Evolutionary conservation across 2,888 invertebrate species (phyloP), one percentile per base, ranked within the genome.

Genomic region (Eupelmus urozonus): DNA sequence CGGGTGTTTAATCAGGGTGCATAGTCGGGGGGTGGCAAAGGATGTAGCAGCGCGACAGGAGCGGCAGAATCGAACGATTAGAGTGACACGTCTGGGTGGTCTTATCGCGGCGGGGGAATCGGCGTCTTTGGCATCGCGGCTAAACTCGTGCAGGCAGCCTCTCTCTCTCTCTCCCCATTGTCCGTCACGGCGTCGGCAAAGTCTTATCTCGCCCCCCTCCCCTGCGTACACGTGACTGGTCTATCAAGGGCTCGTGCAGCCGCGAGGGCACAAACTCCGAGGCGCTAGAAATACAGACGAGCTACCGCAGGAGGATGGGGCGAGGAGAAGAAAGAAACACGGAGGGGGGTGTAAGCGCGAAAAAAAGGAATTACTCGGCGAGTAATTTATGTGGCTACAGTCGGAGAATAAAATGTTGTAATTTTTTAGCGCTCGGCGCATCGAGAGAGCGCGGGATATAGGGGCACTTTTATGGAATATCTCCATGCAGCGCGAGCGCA

Each of bases 201-300:
- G 66, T 65, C 78, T 78, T 78, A 78, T 78, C 78, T 78, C 16
- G 40, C 18, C 34, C n/a, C n/a, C n/a, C n/a, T n/a, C n/a, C n/a
- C n/a, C n/a, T n/a, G 23, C 40, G 78, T 57, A 70, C 74, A 74
- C 74, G 78, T 78, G 78, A 78, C 78, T 70, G 66, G 78, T 78
- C 78, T 78, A 69, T 65, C 60, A 69, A 42, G 45, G 66, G 63
- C 20, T 23, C 34, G 18, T 49, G 40, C 13, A 13, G 57, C 25
- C 20, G 60, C 27, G 42, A 23, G 57, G 45, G 45, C 3, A 27
- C 7, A 42, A 49, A 34, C 34, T 3, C 34, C 53, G 34, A n/a
- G 25, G 16, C 60, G 49, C 9, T 53, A 51, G 51, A 60, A 62
- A 51, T 45, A 57, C 66, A 40, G 53, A 40, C 45, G 25, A 66